Conservation (phyloP, 2,888 invertebrate species). For the Drosophila diplacantha region DNA sequence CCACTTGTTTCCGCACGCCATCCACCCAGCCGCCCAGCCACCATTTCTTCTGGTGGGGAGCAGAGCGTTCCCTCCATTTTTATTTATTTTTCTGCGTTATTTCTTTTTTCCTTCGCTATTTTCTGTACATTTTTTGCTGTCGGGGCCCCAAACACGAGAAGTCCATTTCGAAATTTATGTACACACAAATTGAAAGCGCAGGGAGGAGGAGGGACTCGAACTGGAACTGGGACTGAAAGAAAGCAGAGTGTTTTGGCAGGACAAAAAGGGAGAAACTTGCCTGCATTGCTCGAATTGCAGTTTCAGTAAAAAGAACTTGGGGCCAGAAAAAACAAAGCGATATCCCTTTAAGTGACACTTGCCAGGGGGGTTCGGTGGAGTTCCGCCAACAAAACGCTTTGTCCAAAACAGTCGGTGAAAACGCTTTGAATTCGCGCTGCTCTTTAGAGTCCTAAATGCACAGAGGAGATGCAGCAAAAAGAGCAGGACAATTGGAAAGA, state of each 20-base stretch:
- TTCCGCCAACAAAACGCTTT: slow-evolving; percentile 30
- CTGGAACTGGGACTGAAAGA: slow-evolving; percentile 25
- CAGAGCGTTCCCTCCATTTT: slow-evolving; percentile 27
- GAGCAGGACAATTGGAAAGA: slow-evolving; percentile 16
- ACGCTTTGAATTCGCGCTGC: slow-evolving; percentile 29
- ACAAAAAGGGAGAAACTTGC: slow-evolving; percentile 30
- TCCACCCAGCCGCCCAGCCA: background rate
- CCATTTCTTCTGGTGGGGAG: slow-evolving; percentile 39
- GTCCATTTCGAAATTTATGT: slow-evolving; percentile 72
- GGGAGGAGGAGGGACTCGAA: slow-evolving; percentile 26
- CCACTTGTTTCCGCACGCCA: slow-evolving; percentile 54
- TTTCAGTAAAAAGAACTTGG: slow-evolving; percentile 21
- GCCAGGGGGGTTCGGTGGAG: slow-evolving; percentile 25
- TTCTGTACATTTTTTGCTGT: slow-evolving; percentile 37
- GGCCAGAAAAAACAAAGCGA: slow-evolving; percentile 29
- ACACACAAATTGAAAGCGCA: slow-evolving; percentile 67
- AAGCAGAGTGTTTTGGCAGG: slow-evolving; percentile 35
- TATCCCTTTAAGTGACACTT: slow-evolving; percentile 55
- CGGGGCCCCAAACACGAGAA: slow-evolving; percentile 61
- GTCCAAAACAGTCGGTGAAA: slow-evolving; percentile 40
- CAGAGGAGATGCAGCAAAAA: background rate
- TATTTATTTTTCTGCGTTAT: slow-evolving; percentile 27
- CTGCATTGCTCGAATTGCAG: slow-evolving; percentile 57
- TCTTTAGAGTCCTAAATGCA: background rate
- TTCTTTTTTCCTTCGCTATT: slow-evolving; percentile 19